Evolutionary conservation across 2,797 vertebrate species (phyloP).

Genomic region (Tachyglossus aculeatus): DNA sequence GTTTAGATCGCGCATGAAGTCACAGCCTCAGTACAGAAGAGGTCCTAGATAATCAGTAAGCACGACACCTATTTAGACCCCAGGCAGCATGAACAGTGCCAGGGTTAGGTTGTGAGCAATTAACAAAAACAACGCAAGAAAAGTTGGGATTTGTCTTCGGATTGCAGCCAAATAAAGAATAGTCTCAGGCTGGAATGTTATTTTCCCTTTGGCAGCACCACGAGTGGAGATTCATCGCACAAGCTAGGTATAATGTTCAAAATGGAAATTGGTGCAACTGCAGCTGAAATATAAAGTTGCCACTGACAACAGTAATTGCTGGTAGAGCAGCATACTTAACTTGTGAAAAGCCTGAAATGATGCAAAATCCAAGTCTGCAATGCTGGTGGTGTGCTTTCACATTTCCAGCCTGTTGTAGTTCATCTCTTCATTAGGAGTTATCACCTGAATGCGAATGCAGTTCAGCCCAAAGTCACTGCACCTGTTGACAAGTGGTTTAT

Average conservation of each 20-base stretch:
- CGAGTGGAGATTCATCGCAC: slow-evolving; percentile 73
- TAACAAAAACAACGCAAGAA: slow-evolving; percentile 73
- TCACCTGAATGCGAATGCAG: slow-evolving; percentile 64
- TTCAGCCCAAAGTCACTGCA: slow-evolving; percentile 67
- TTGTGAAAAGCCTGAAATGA: slow-evolving; percentile 55
- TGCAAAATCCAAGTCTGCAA: slow-evolving; percentile 22
- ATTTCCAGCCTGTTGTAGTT: slow-evolving; percentile 46
- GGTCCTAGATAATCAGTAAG: slow-evolving; percentile 53
- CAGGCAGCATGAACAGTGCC: slow-evolving; percentile 58
- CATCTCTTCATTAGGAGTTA: slow-evolving; percentile 64
- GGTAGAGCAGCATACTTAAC: slow-evolving; percentile 66
- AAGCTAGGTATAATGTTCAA: slow-evolving; percentile 61
- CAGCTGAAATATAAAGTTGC: slow-evolving; percentile 65
- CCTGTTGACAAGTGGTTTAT: slow-evolving; percentile 73
- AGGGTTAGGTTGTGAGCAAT: slow-evolving; percentile 72
- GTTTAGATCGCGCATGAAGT: slow-evolving; percentile 65
- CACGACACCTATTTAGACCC: slow-evolving; percentile 36
- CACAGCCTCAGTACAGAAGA: slow-evolving; percentile 51
- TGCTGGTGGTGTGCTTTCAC: slow-evolving; percentile 33
- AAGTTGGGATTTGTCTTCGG: slow-evolving; percentile 70
- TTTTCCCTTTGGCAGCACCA: slow-evolving; percentile 63
- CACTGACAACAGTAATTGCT: slow-evolving; percentile 74
- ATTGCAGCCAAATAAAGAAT: slow-evolving; percentile 71
- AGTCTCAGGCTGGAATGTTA: slow-evolving; percentile 41
- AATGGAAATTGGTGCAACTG: slow-evolving; percentile 69